A percentile compares a stretch with the other conserved stretches of the same genome.
phyloP scores from a whole-genome alignment of 2,797 vertebrate species.

The Cyclura pinguis region DNA sequence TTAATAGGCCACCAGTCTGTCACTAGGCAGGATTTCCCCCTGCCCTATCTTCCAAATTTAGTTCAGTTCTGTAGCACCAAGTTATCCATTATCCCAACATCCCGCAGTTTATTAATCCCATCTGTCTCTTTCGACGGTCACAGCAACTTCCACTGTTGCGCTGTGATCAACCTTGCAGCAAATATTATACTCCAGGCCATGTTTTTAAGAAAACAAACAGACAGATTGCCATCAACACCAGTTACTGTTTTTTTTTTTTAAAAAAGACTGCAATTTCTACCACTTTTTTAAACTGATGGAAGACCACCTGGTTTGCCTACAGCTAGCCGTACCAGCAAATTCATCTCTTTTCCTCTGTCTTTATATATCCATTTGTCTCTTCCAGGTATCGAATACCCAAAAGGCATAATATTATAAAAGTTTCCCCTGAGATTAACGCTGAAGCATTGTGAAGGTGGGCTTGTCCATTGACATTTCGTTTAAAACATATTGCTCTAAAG shows the following conservation, averaged over 20 bases:
- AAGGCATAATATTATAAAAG: background rate
- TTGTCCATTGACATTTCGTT: background rate
- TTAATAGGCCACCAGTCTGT: background rate
- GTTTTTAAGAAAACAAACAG: background rate
- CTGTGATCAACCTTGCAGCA: background rate
- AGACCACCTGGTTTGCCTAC: no score
- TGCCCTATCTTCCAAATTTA: background rate
- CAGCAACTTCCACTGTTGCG: background rate
- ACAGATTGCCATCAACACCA: background rate
- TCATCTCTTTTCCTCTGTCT: background rate
- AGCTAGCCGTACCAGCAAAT: background rate
- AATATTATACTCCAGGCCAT: background rate
- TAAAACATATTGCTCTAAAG: background rate
- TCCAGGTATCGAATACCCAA: background rate
- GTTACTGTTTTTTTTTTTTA: background rate
- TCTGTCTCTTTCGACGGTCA: slow-evolving; percentile 20
- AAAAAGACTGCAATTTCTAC: background rate
- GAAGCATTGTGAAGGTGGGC: background rate
- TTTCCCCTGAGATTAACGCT: background rate
- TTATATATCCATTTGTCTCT: background rate
- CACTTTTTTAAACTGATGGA: background rate
- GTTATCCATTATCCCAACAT: slow-evolving; percentile 23
- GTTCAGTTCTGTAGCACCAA: slow-evolving; percentile 7
- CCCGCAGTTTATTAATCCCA: slow-evolving; percentile 39
- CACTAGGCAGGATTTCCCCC: background rate